Conservation (phyloP, 2,888 invertebrate genomes). For the Drosophila hamatofila region DNA sequence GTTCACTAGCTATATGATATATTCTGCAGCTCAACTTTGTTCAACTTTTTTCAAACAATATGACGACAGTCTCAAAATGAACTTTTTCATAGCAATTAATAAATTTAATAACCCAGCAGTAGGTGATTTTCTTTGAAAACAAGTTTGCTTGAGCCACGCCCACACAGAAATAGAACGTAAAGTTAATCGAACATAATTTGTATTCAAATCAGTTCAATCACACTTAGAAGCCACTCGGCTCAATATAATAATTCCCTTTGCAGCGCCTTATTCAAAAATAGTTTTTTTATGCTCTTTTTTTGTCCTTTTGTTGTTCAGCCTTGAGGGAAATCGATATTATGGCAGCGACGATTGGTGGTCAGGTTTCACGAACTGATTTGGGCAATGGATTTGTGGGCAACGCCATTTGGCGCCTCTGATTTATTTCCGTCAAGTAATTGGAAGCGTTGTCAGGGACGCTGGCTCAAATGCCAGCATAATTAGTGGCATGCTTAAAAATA, state of each 20-base stretch:
- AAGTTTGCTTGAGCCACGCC: neutral
- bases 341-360: slow-evolving; percentile 20
- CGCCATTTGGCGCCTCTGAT: slow-evolving; percentile 65
- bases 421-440: slow-evolving; percentile 76
- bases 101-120: too few species aligned
- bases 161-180: neutral
- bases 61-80: neutral
- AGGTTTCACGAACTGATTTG: slow-evolving; percentile 24
- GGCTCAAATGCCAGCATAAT: slow-evolving; percentile 74
- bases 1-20: too few species aligned
- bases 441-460: slow-evolving; percentile 61
- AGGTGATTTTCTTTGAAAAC: accelerated
- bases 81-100: neutral
- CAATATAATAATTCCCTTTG: slow-evolving; percentile 7
- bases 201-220: slow-evolving; percentile 8
- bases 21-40: too few species aligned
- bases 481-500: slow-evolving; percentile 78
- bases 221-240: neutral
- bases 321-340: slow-evolving; percentile 36
- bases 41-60: neutral
- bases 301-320: neutral
- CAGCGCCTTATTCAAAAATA: slow-evolving; percentile 10
- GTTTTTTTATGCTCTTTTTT: neutral
- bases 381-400: slow-evolving; percentile 50
- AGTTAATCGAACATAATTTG: neutral